These are phyloP conservation scores for Chouioia cunea DNA, from an alignment of 2,888 invertebrate species.

Conservation along the genomic window DNA sequence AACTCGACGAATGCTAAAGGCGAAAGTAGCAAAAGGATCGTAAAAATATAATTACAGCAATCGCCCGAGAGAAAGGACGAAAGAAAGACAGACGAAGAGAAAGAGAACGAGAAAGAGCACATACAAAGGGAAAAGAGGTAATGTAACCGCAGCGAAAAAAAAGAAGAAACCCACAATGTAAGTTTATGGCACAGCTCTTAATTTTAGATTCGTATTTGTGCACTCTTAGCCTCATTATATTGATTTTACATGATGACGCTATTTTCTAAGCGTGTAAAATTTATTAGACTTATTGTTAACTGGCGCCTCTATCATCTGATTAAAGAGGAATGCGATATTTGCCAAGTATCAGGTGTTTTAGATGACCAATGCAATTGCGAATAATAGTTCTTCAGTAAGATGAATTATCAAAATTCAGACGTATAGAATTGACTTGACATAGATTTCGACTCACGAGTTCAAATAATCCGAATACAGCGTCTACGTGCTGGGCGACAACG, in stretches of 20 bases:
- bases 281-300: no score
- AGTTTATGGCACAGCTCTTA: constrained; percentile 52
- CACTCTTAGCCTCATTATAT: neutral
- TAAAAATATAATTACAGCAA: constrained; percentile 37
- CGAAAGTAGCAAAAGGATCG: constrained; percentile 31
- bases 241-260: neutral
- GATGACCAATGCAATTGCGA: no score
- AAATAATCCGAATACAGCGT: constrained; percentile 19
- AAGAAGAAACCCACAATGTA: constrained; percentile 49
- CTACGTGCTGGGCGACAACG: constrained; percentile 12
- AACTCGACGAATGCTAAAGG: constrained; percentile 17
- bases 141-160: constrained; percentile 4
- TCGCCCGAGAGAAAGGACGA: constrained; percentile 21
- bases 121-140: constrained; percentile 2
- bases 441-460: constrained; percentile 11
- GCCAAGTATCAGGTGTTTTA: no score
- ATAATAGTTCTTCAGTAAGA: no score
- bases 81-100: constrained; percentile 29
- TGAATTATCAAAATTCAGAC: neutral
- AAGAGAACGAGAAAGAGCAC: constrained; percentile 18
- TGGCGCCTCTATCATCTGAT: no score
- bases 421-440: constrained; percentile 26
- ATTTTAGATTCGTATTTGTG: constrained; percentile 52
- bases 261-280: neutral
- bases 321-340: no score